Conservation (phyloP, 2,797 vertebrate genomes). For the Sebastes cheni region DNA sequence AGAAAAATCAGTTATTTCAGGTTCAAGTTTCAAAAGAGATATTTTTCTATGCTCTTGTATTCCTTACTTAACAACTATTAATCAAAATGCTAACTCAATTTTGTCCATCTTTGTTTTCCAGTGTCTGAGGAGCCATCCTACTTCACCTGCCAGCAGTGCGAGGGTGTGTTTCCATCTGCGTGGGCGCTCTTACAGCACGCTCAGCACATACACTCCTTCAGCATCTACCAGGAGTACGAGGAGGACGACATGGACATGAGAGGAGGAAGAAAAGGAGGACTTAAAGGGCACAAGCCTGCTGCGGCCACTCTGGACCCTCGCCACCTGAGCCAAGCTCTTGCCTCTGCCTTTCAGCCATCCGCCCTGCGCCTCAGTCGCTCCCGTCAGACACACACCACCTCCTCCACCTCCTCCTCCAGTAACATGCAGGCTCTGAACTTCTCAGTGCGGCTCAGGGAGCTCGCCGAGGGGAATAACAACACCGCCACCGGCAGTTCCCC, state of each 20-base stretch:
- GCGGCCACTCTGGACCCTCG: slow-evolving; percentile 76
- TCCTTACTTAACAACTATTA: not conserved
- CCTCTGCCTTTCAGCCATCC: slow-evolving; percentile 76
- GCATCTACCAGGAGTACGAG: slow-evolving; percentile 83
- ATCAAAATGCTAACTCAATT: not conserved
- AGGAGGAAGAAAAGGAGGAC: slow-evolving; percentile 19
- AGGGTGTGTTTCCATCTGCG: slow-evolving; percentile 78
- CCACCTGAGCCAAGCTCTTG: slow-evolving; percentile 75
- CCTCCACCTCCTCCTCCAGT: slow-evolving; percentile 17
- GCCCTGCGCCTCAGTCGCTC: slow-evolving; percentile 46
- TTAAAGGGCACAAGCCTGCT: slow-evolving; percentile 33
- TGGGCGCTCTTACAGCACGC: slow-evolving; percentile 87
- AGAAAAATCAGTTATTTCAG: not conserved
- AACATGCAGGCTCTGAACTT: slow-evolving; percentile 80
- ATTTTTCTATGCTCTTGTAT: not conserved
- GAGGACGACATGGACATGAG: slow-evolving; percentile 16
- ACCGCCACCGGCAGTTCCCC: slow-evolving; percentile 28
- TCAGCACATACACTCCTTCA: slow-evolving; percentile 85
- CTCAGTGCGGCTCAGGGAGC: slow-evolving; percentile 80
- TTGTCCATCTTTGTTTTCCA: slow-evolving; percentile 48
- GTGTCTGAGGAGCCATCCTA: slow-evolving; percentile 74
- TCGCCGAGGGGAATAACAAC: slow-evolving; percentile 75
- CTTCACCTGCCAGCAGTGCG: slow-evolving; percentile 87
- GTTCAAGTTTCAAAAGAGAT: not conserved
- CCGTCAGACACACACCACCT: slow-evolving; percentile 48